Conservation (phyloP, 2,888 invertebrate species). For the Euzophera pinguis region DNA sequence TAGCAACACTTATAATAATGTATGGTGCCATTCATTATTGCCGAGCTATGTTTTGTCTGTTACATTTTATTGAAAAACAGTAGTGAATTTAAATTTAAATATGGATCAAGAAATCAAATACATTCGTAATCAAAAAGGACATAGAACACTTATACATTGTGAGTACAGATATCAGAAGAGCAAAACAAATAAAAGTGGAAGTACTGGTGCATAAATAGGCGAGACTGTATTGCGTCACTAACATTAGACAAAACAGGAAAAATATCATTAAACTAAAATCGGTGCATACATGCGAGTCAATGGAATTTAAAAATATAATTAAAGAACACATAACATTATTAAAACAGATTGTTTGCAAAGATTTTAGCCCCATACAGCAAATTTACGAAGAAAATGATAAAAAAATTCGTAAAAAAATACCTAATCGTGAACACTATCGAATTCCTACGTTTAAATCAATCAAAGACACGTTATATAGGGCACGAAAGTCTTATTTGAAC, state of each 20-base stretch:
- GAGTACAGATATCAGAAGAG: not conserved
- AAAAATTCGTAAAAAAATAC: not conserved
- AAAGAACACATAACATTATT: not conserved
- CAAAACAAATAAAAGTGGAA: conserved; percentile 12
- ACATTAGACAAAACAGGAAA: conserved; percentile 10
- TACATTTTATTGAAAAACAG: not conserved
- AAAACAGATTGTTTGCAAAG: not conserved
- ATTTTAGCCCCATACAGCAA: not conserved
- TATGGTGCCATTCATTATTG: not conserved
- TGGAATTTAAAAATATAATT: not conserved
- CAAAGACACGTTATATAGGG: too few relatives aligned
- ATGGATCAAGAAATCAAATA: not conserved
- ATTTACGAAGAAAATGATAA: not conserved
- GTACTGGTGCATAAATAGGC: conserved; percentile 3
- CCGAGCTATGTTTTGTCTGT: not conserved
- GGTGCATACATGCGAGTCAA: not conserved
- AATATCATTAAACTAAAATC: not conserved
- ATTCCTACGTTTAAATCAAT: too few relatives aligned
- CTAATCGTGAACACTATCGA: too few relatives aligned
- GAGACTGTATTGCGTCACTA: conserved; percentile 5
- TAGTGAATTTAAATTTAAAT: not conserved
- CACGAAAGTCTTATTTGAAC: too few relatives aligned
- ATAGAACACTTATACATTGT: not conserved
- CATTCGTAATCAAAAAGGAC: not conserved
- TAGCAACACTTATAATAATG: not conserved